A percentile compares a stretch with the other conserved stretches of the same genome.
These are phyloP conservation scores for Pogoniulus pusillus DNA, from an alignment of 2,797 vertebrate species.

Conservation along the genomic window DNA sequence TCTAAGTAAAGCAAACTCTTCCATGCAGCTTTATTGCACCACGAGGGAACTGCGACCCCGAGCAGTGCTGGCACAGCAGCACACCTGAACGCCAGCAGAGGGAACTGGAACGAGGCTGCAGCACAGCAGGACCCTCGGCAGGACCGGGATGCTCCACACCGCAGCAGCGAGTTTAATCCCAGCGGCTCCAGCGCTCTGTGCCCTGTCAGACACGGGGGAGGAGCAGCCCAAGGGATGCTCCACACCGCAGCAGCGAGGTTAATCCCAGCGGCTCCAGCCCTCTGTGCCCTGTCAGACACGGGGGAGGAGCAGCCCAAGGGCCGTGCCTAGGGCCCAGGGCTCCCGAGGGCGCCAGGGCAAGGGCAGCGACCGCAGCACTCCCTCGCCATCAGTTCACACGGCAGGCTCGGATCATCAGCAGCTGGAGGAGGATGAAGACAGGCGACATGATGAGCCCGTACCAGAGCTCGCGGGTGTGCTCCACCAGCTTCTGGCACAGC, in stretches of 20 bases:
- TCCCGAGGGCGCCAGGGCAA: neutral
- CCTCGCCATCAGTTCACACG: constrained; percentile 84
- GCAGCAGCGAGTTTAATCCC: neutral
- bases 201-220: rapidly evolving
- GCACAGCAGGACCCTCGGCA: neutral
- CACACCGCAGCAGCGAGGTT: rapidly evolving
- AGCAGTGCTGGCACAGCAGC: neutral
- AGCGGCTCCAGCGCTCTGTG: neutral
- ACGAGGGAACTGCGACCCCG: neutral
- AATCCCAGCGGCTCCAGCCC: neutral
- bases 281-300: rapidly evolving
- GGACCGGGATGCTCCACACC: neutral
- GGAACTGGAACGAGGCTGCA: neutral
- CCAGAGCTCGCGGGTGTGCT: constrained; percentile 90
- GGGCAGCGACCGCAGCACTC: neutral
- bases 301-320: rapidly evolving
- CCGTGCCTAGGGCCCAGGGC: rapidly evolving
- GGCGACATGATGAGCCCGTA: constrained; percentile 95
- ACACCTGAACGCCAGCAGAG: neutral
- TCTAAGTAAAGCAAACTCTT: neutral
- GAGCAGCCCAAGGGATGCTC: rapidly evolving
- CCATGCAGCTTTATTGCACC: constrained; percentile 27
- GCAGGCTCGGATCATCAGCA: constrained; percentile 97
- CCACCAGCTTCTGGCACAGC: constrained; percentile 94
- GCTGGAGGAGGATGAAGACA: constrained; percentile 94